Conservation (phyloP, 2,113 vertebrate species). For the Epinephelus moara region DNA sequence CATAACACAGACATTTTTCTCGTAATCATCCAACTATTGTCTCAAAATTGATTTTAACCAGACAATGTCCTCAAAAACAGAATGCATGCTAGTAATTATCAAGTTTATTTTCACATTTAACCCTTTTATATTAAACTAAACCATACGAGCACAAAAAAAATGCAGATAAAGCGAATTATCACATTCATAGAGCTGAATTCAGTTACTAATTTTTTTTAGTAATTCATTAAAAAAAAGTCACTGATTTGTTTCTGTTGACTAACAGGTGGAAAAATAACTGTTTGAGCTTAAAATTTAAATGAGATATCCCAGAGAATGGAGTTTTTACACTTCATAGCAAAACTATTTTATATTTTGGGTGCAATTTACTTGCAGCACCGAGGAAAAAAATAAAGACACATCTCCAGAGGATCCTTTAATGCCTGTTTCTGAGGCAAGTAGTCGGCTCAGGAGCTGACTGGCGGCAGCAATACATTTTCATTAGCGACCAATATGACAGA, state of each 20-base stretch:
- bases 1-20: too few relatives aligned
- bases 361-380: slow-evolving; percentile 2
- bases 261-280: too few relatives aligned
- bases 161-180: not conserved
- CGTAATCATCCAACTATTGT: too few relatives aligned
- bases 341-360: not conserved
- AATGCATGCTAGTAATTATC: too few relatives aligned
- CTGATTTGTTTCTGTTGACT: not conserved
- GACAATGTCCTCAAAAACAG: too few relatives aligned
- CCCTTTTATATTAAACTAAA: too few relatives aligned
- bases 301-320: not conserved
- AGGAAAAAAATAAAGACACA: not conserved
- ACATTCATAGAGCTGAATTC: not conserved
- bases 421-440: not conserved
- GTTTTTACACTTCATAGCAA: not conserved
- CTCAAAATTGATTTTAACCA: too few relatives aligned
- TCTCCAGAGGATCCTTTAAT: not conserved
- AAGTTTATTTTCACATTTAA: too few relatives aligned
- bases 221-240: not conserved
- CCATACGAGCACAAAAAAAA: too few relatives aligned
- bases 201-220: not conserved
- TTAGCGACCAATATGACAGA: slow-evolving; percentile 23
- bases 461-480: slow-evolving; percentile 25
- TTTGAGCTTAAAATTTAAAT: not conserved
- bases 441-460: not conserved